Evolutionary conservation across 2,888 invertebrate genomes (phyloP).

Genomic region (Hypomecis punctinalis): DNA sequence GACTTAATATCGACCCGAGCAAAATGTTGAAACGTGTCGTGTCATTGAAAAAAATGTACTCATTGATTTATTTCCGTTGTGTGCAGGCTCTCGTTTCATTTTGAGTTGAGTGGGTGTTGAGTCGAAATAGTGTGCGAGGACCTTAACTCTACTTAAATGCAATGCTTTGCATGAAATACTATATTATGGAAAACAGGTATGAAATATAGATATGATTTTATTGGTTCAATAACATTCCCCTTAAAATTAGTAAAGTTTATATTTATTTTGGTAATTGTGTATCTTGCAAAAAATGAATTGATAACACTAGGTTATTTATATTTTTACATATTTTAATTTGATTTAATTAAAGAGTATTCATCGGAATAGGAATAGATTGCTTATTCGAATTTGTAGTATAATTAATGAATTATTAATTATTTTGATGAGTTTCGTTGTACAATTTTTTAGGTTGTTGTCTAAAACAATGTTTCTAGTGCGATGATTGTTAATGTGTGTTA

Average conservation of each 20-base stretch:
- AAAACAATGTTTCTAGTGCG: constrained; percentile 11
- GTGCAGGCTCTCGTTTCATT: not conserved
- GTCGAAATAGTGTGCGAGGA: not conserved
- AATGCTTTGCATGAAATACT: constrained; percentile 1
- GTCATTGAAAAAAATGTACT: not conserved
- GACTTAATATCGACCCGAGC: not conserved
- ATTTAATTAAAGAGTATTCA: constrained; percentile 18
- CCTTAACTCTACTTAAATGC: constrained; percentile 9
- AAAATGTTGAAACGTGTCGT: not conserved
- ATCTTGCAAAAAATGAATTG: constrained; percentile 43
- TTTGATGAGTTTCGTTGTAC: constrained; percentile 7
- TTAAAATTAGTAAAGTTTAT: constrained; percentile 47
- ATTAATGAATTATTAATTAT: constrained; percentile 13
- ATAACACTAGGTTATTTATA: constrained; percentile 47
- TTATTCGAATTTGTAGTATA: constrained; percentile 26
- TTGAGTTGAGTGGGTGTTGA: not conserved
- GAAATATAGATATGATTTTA: constrained; percentile 32
- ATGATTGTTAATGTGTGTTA: not conserved
- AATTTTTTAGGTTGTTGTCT: constrained; percentile 1
- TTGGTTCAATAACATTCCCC: constrained; percentile 59
- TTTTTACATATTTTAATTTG: constrained; percentile 25
- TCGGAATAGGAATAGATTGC: constrained; percentile 9
- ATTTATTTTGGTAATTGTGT: constrained; percentile 43
- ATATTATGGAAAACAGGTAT: not conserved
- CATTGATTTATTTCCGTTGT: not conserved